Percentiles rank a stretch among this genome's conserved stretches.
phyloP scores from a whole-genome alignment of 2,888 invertebrate species.

The Cephalotes varians region DNA sequence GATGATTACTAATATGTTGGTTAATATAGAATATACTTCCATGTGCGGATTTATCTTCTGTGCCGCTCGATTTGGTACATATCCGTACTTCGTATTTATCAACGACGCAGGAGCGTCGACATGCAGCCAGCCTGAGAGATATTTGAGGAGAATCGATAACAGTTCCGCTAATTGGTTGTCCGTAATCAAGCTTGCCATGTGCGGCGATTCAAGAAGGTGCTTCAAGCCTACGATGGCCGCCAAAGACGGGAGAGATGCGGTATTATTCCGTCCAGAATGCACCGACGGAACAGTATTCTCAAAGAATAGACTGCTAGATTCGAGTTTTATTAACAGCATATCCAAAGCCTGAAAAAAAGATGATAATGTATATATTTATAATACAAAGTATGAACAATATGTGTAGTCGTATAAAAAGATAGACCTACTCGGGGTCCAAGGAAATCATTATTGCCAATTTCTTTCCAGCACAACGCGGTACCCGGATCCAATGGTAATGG shows the following conservation, averaged over 20 bases:
- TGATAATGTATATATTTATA: neutral
- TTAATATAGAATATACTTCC: constrained; percentile 79
- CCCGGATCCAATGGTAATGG: constrained; percentile 80
- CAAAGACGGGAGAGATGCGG: constrained; percentile 77
- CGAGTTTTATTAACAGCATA: constrained; percentile 76
- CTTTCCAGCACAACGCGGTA: constrained; percentile 81
- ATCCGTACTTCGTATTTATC: constrained; percentile 80
- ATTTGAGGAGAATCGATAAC: constrained; percentile 77
- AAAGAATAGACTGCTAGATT: constrained; percentile 75
- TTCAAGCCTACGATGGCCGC: constrained; percentile 79
- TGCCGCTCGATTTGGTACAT: constrained; percentile 81
- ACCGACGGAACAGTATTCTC: constrained; percentile 64
- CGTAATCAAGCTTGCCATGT: constrained; percentile 76
- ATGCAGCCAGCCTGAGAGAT: constrained; percentile 81
- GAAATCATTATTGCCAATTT: constrained; percentile 77
- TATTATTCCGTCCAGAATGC: constrained; percentile 71
- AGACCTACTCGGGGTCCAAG: constrained; percentile 74
- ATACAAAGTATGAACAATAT: neutral
- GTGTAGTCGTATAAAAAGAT: neutral
- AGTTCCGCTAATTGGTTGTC: constrained; percentile 73
- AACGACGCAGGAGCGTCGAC: constrained; percentile 81
- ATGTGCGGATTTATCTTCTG: constrained; percentile 80
- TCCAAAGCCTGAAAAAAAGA: constrained; percentile 74
- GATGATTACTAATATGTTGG: constrained; percentile 75
- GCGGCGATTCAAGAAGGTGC: constrained; percentile 77